Evolutionary conservation across 2,113 vertebrate species (phyloP).

Genomic region (Mobula birostris): DNA sequence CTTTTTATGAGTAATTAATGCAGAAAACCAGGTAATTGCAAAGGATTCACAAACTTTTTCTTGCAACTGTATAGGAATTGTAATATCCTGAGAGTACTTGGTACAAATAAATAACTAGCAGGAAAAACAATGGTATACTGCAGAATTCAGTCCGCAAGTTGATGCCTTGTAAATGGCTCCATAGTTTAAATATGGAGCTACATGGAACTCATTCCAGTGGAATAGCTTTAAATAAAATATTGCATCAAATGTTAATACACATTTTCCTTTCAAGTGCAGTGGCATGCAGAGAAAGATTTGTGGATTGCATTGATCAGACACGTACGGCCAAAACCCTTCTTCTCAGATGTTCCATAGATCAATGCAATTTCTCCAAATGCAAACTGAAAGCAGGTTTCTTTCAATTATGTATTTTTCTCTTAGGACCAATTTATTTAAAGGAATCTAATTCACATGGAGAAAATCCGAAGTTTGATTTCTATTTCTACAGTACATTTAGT

Average conservation of each 20-base stretch:
- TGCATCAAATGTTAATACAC: background rate
- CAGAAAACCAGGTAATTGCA: no score
- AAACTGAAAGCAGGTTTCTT: background rate
- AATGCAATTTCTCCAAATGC: background rate
- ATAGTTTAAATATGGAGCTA: background rate
- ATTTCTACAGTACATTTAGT: background rate
- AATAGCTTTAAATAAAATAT: background rate
- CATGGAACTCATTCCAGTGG: background rate
- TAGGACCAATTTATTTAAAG: background rate
- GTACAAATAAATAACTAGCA: background rate
- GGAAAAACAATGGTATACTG: background rate
- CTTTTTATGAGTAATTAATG: no score
- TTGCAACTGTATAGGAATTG: background rate
- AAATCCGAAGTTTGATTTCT: background rate
- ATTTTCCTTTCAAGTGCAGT: background rate
- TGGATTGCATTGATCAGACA: background rate
- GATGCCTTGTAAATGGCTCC: background rate
- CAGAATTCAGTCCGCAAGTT: background rate
- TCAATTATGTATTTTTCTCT: background rate
- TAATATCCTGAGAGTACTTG: no score
- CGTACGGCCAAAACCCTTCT: no score
- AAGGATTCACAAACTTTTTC: no score
- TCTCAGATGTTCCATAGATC: background rate
- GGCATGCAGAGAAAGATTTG: background rate
- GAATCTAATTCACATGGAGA: no score